Base-by-base conservation (phyloP, 2,113 vertebrate genomes). In the Numenius arquata region DNA sequence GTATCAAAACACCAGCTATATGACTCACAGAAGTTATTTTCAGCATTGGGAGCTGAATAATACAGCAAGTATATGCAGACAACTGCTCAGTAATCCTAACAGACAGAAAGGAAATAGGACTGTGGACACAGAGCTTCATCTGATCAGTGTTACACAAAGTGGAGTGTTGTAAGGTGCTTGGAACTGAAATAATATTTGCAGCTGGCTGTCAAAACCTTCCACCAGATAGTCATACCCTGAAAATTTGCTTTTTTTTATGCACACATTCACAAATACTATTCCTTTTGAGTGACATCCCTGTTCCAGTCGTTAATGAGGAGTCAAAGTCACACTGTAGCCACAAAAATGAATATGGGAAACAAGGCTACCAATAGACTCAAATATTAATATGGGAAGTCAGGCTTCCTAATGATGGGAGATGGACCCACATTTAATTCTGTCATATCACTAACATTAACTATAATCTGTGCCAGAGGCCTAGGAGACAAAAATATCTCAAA, bases 261-360 rank as follows among this genome's bases (percentile, higher is more conserved):
- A 9, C 2, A 3, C 0, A 0, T 63, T 66, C 53, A 59, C 21
- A 43, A 66, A 47, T 8, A 16, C 5, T 70, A 17, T 71, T 85
- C 34, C 8, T 2, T 17, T 79, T 10, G 41, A 63, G 43, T 59
- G 15, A 63, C 3, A 36, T 30, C 30, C 4, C 66, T 91, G 89
- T 71, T n/a, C 23, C 12, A 30, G 17, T 75, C 15, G 27, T 70
- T 58, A 38, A 73, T 36, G 19, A 76, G 20, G 22, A 34, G 11
- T 34, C 48, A 92, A 77, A 94, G 15, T n/a, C 36, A 53, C 20
- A 30, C 7, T 55, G 15, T 15, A 41, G 2, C 5, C 6, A 62
- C 27, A 61, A 29, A 88, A 65, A 8, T 29, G 1, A 73, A 26
- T 58, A 15, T 9, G 26, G 21, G 11, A 9, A 71, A 74, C 67